These are phyloP conservation scores for Atrichornis clamosus DNA, from an alignment of 2,113 vertebrate species.

Conservation along the genomic window DNA sequence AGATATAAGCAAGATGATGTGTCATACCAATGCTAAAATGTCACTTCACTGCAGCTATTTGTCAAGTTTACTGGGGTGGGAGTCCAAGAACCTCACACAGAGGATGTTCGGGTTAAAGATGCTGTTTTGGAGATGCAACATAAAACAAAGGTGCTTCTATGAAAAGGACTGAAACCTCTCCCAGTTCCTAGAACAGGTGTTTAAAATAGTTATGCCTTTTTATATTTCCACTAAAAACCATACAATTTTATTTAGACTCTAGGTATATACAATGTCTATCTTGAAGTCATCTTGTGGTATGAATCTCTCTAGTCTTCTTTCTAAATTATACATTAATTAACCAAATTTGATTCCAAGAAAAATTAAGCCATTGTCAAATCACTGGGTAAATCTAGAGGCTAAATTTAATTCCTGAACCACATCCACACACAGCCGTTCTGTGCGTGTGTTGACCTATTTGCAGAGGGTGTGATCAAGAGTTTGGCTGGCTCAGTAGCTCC, in stretches of 20 bases:
- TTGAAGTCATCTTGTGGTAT: background rate
- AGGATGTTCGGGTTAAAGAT: background rate
- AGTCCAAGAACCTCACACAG: background rate
- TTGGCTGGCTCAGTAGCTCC: background rate
- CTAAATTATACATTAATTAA: constrained; percentile 1
- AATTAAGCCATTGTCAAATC: constrained; percentile 2
- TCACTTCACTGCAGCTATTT: background rate
- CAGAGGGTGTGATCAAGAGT: constrained; percentile 32
- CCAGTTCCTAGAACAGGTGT: background rate
- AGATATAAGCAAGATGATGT: background rate
- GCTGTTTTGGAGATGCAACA: background rate
- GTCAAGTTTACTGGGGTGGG: background rate
- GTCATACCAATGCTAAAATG: background rate
- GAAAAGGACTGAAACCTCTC: background rate
- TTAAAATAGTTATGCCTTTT: constrained; percentile 33
- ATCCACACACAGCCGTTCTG: background rate
- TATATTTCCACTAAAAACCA: background rate
- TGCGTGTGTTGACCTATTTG: constrained; percentile 15
- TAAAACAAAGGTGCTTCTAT: background rate
- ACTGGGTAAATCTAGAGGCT: background rate
- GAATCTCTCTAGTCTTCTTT: background rate
- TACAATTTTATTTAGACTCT: background rate
- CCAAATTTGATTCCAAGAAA: background rate
- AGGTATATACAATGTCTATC: background rate
- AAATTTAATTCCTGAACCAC: constrained; percentile 45